Evolutionary conservation across 53 echinoderm and acorn worm genomes (phyloP), one percentile per base, ranked within the genome.

Genomic region (Holothuria leucospilota): DNA sequence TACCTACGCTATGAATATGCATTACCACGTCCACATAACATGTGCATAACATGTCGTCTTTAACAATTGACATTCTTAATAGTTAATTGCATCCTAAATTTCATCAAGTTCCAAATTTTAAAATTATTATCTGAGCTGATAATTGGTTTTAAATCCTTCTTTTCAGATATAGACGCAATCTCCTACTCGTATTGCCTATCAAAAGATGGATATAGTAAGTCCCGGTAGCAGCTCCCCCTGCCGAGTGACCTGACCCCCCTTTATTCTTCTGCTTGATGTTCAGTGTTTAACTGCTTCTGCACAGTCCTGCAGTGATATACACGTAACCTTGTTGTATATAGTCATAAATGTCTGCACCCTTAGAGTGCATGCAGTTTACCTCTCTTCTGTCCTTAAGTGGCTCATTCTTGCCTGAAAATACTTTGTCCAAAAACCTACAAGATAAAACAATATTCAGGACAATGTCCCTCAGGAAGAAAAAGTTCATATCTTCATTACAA

Each of bases 201-300:
- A 49, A 72, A 72, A 72, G 72, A 72, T 72, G 72, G 72, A 72
- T 72, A 72, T 72, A 72, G 72, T 72, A 72, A 72, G 72, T 72
- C 72, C 72, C 49, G 42, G 72, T 72, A 72, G 46, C 49, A 72
- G 72, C 72, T 39, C 72, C 72, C 72, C 72, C 72, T 42, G 72
- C 72, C 24, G 72, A 72, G 72, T 72, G 49, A 72, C 40, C 12
- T 30, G 46, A 46, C 46, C 46, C 8, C 39, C 72, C 39, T 20
- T 42, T 20, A 72, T 72, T 20, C 49, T 49, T 40, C 39, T 72
- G 72, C 72, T 39, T 40, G 72, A 42, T 49, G 26, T 26, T 69
- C 29, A 39, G 21, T 72, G 41, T 72, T 41, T 68, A 29, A 46
- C 46, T 46, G 46, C 46, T 46, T 46, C 46, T 46, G 8, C 46